Evolutionary conservation across 1,140 invertebrate genomes (phyloP), one percentile per base, ranked within the genome.

Genomic region (Drosophila tani): DNA sequence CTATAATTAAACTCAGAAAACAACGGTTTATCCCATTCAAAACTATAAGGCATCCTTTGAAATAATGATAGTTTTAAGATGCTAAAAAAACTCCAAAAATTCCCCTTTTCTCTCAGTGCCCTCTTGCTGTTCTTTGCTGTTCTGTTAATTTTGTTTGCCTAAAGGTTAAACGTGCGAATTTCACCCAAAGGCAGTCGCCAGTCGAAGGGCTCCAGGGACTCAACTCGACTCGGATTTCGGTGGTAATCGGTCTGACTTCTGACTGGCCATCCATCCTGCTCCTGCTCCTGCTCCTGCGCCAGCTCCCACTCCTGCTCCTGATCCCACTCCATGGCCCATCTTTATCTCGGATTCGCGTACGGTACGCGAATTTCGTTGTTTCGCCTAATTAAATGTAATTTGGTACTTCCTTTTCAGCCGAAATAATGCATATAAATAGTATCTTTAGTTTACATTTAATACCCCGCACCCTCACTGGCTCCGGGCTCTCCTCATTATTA

Each of bases 381-480:
- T 84, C 67, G 83, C 85, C 85, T 91, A 91, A 91, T 91, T 91
- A 91, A 91, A 91, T 91, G 90, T 91, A 91, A 91, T 91, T 91
- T 91, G 82, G 85, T 83, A 91, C 83, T 91, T 91, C 90, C 90
- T 91, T 87, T 90, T 91, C 90, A 91, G 83, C 88, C 88, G 81
- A 91, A 86, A 88, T 88, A 88, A 88, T 90, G 82, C 85, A 88
- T 85, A 88, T 88, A 88, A 88, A 88, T 85, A 90, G 85, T 88
- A 85, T 90, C 85, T 85, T 88, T 90, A 85, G 84, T 75, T 88
- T 90, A 87, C 84, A 90, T 87, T 90, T 90, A 81, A 90, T 88
- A 65, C 57, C 67, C 58, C 32, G 35, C 46, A 40, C 74, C 55
- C 64, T 43, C 57, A 38, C 50, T 57, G 62, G 32, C 32, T 11